These are phyloP conservation scores for Heteronetta atricapilla DNA, from an alignment of 2,113 vertebrate genomes.

Conservation along the genomic window DNA sequence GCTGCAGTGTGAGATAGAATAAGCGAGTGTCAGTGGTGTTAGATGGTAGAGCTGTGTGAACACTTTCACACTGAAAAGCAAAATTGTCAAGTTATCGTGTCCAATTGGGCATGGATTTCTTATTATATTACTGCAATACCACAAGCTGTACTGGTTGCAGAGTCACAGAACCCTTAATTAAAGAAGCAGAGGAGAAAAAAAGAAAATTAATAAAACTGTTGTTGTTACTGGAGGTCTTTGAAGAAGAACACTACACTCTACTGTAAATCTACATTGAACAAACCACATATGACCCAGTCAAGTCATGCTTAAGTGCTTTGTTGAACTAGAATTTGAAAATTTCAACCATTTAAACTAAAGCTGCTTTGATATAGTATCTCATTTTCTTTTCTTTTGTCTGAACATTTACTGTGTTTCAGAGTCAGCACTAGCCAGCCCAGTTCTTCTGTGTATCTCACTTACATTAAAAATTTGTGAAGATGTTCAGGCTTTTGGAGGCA, in stretches of 20 bases:
- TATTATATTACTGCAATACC: slow-evolving; percentile 36
- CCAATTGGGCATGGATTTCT: slow-evolving; percentile 41
- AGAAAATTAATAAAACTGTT: background rate
- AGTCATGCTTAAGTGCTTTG: background rate
- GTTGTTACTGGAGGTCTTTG: background rate
- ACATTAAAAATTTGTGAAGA: background rate
- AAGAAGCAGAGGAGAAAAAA: background rate
- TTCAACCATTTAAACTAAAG: background rate
- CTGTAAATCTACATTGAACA: background rate
- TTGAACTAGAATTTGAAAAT: background rate
- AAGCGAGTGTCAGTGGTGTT: slow-evolving; percentile 54
- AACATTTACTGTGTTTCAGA: background rate
- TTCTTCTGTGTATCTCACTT: background rate
- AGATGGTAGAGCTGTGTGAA: slow-evolving; percentile 1
- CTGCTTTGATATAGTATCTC: background rate
- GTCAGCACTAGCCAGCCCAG: background rate
- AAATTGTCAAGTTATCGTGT: slow-evolving; percentile 22
- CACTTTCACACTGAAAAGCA: slow-evolving; percentile 38
- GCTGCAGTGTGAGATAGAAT: slow-evolving; percentile 46
- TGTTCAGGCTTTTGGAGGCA: background rate
- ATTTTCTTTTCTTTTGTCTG: background rate
- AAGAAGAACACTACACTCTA: background rate
- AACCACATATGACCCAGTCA: background rate
- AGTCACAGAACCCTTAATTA: slow-evolving; percentile 34
- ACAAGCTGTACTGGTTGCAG: slow-evolving; percentile 46